Conservation (phyloP, 2,113 vertebrate genomes). For the Pelecanus crispus region DNA sequence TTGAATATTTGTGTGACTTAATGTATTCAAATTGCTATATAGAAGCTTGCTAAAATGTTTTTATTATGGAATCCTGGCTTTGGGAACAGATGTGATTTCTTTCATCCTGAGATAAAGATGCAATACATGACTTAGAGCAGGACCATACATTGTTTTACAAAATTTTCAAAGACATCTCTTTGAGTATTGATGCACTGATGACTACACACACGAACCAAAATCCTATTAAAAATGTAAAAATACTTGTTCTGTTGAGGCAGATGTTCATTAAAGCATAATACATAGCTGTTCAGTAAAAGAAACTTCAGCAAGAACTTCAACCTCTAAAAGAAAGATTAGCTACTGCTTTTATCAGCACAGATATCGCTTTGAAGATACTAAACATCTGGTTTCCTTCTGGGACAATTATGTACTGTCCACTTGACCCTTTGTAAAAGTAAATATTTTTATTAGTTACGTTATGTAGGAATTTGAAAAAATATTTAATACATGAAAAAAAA, state of each 20-base stretch:
- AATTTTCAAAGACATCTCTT: not conserved
- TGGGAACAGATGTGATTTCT: not conserved
- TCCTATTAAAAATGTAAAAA: not conserved
- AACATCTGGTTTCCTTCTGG: slow-evolving; percentile 64
- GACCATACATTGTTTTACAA: not conserved
- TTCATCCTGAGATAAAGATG: not conserved
- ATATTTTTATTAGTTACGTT: slow-evolving; percentile 35
- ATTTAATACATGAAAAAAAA: not conserved
- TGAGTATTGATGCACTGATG: not conserved
- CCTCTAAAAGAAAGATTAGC: slow-evolving; percentile 23
- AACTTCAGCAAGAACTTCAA: slow-evolving; percentile 2
- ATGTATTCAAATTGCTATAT: not conserved
- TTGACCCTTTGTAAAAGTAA: slow-evolving; percentile 50
- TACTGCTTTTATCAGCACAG: not conserved
- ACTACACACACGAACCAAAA: not conserved
- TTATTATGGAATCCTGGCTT: not conserved
- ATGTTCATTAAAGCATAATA: not conserved
- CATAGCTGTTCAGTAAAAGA: slow-evolving; percentile 3
- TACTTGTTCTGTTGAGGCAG: not conserved
- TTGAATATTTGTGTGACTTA: not conserved
- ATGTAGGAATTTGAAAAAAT: slow-evolving; percentile 20
- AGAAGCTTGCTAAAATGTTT: not conserved
- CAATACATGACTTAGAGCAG: fast-evolving
- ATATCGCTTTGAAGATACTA: slow-evolving; percentile 53
- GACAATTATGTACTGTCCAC: slow-evolving; percentile 32